Evolutionary conservation across 2,888 invertebrate genomes (phyloP).

Genomic region (Mesochorus sp.): DNA sequence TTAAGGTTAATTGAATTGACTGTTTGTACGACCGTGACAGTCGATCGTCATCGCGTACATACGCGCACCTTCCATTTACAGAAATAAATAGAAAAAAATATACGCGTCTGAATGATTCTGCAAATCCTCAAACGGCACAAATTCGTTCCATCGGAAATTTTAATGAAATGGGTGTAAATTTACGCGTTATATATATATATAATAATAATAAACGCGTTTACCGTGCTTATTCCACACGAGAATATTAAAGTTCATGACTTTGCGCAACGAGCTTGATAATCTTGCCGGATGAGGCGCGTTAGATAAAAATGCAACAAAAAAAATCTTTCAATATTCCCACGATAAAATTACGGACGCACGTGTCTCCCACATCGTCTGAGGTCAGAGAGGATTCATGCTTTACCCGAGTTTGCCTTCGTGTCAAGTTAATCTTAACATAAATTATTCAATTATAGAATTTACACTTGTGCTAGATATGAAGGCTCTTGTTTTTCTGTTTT

Average conservation of each 20-base stretch:
- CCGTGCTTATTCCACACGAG: neutral
- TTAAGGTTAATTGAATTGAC: neutral
- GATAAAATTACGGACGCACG: too few species aligned
- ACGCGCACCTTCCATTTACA: neutral
- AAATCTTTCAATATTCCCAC: too few species aligned
- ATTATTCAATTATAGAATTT: too few species aligned
- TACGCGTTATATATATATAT: neutral
- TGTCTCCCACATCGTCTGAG: neutral
- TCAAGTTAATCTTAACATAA: too few species aligned
- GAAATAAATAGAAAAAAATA: neutral
- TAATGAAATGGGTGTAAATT: neutral
- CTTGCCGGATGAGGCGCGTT: too few species aligned
- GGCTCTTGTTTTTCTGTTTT: too few species aligned
- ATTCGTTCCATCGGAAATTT: neutral
- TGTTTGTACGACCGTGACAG: neutral
- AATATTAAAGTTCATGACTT: slow-evolving; percentile 5
- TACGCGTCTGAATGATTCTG: neutral
- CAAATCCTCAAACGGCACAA: neutral
- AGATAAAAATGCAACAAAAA: too few species aligned
- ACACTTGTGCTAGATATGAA: too few species aligned
- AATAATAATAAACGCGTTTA: neutral
- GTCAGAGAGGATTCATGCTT: neutral
- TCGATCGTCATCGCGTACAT: neutral
- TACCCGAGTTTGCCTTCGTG: too few species aligned
- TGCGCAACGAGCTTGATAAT: too few species aligned